Base-by-base conservation (phyloP, 2,113 vertebrate genomes). In the Clarias magur region DNA sequence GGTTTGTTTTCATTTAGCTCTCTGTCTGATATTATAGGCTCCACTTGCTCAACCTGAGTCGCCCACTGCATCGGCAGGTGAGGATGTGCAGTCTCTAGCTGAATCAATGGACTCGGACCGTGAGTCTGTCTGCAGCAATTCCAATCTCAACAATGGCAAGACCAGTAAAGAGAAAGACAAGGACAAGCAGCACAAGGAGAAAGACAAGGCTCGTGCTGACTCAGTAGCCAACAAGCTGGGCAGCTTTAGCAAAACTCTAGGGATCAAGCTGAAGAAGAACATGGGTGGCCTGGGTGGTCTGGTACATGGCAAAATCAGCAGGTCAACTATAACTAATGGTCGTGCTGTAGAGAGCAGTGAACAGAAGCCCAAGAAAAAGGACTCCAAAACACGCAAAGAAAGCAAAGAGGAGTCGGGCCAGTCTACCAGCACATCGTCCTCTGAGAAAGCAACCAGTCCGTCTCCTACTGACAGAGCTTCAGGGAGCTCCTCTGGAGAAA, bases 171-270 rank as follows among this genome's bases (percentile, higher is more conserved):
- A 97, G 57, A 97, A 98, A 87, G 98, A 97, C 68, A 98, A 97
- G 89, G 97, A 99, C 75, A 98, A 97, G 90, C 97, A 96, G 91
- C 96, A 97, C 88, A 99, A 99, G 89, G 98, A 99, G 68, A 99
- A 99, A 94, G 98, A 99, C 92, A 98, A 98, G 93, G 96, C 92
- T 83, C 95, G 98, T 82, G 95, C 96, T 0, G 98, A 99, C 93
- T 99, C 98, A 2, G 98, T 99, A 85, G 98, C 98, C 89, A 99
- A 99, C 93, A 99, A 99, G 95, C 96, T 99, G 56, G 98, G 98
- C 87, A 99, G 97, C 93, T 96, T 99, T 91, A 99, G 98, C 94
- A 99, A 99, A 94, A 99, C 97, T 5, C 92, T 99, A 70, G 98
- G 98, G 86, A 99, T 98, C 93, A 99, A 99, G 92, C 93, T 99